Evolutionary conservation across 2,888 invertebrate genomes (phyloP), one percentile per base, ranked within the genome.

Genomic region (Nineta flava): DNA sequence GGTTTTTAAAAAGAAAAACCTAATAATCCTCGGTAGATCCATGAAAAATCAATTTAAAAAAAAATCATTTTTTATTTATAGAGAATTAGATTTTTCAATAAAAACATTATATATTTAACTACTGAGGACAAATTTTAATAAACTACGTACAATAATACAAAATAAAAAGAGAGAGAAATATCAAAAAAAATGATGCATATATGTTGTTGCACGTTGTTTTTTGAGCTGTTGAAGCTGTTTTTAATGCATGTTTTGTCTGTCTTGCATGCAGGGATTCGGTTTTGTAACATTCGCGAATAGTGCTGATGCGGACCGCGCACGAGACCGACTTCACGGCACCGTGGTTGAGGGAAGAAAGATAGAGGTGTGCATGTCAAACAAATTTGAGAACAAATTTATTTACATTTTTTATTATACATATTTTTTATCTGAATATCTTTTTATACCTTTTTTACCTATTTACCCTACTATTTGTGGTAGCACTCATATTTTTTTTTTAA

Each of bases 271-370:
- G 97, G 99, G 99, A 84, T 99, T 99, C 87, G 97, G 97, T 87
- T 99, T 99, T 91, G 97, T 99, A 86, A 99, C 97, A 85, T 99
- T 99, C 92, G 95, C 95, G 86, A 94, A 92, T 87, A 93, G 93
- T 84, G 88, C 87, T 82, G 97, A 99, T 83, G 97, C 97, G 79
- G 97, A 97, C 85, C 88, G 92, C 84, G 97, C 99, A 87, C 93
- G 97, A 83, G 95, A 95, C 85, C 93, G 95, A 85, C 91, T 99
- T 81, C 96, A 99, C 87, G 96, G 96, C 86, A 94, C 95, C 81
- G 93, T 96, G 87, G 95, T 97, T 86, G 99, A 99, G 88, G 97
- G 97, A 83, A 87, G 99, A 83, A 99, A 97, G 86, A 96, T 99
- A 85, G 99, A 97, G 94, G 96, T 96, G 88, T 90, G 88, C 88